Conservation (phyloP, 2,113 vertebrate genomes). For the Morone saxatilis region DNA sequence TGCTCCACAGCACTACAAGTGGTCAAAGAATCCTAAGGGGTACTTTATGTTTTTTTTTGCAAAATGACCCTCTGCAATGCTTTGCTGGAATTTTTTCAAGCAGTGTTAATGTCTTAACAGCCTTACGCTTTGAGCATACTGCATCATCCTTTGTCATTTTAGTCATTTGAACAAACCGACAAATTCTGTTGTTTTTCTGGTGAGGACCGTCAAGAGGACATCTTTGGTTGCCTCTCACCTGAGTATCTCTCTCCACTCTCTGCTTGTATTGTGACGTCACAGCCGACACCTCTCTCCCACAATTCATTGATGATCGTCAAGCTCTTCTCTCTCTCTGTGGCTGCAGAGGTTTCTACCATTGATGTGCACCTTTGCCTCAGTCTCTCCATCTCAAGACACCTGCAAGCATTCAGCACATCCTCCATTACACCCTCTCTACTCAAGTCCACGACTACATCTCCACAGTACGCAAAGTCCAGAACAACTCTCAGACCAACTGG, state of each 20-base stretch:
- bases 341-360: background rate
- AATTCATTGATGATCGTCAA: slow-evolving; percentile 29
- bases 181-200: background rate
- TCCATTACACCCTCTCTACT: background rate
- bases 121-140: no score
- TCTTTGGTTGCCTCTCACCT: slow-evolving; percentile 6
- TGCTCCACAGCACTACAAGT: no score
- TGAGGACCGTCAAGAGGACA: background rate
- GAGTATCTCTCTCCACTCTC: slow-evolving; percentile 34
- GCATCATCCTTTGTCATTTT: no score
- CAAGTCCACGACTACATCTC: slow-evolving; percentile 17
- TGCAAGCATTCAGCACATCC: slow-evolving; percentile 28
- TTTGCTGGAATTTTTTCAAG: no score
- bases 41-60: no score
- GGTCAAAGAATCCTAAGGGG: no score
- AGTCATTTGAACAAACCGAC: background rate
- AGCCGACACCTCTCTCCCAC: slow-evolving; percentile 27
- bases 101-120: no score
- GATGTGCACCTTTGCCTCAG: slow-evolving; percentile 1
- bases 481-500: slow-evolving; percentile 28
- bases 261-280: slow-evolving; percentile 46
- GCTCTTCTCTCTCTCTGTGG: slow-evolving; percentile 31
- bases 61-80: no score
- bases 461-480: slow-evolving; percentile 43
- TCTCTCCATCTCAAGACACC: slow-evolving; percentile 23